Evolutionary conservation across 1,140 invertebrate genomes (phyloP), one percentile per base, ranked within the genome.

Genomic region (Drosophila littoralis): DNA sequence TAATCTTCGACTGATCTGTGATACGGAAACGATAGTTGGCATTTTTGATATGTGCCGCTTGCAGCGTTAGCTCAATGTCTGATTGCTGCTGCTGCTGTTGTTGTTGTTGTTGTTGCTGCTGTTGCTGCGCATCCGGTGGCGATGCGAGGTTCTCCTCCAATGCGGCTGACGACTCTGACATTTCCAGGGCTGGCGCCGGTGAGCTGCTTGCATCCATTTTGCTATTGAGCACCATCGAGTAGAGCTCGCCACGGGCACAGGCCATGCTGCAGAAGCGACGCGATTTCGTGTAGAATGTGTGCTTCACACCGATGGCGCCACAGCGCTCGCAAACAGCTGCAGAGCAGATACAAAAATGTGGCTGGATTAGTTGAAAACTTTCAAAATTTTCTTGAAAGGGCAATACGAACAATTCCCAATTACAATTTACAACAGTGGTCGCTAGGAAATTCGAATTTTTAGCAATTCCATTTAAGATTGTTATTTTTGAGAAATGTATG

Each of bases 241-340:
- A 92, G 38, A 92, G 92, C 54, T 93, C 93, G 32, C 94, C 93
- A 63, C 95, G 93, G 4, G 96, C 96, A 93, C 96, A 97, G 10
- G 95, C 94, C 93, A 96, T 94, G 89, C 96, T 96, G 89, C 96
- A 97, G 92, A 96, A 97, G 69, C 95, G 93, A 77, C 97, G 94
- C 75, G 97, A 96, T 92, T 96, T 96, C 9, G 96, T 97, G 84
- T 98, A 97, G 93, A 98, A 98, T 2, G 97, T 96, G 93, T 97
- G 96, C 92, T 97, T 97, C 6, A 97, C 97, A 69, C 97, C 97
- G 77, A 97, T 96, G 35, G 96, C 96, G 55, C 97, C 97, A 93
- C 97, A 98, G 92, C 96, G 96, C 93, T 97, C 96, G 94, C 97
- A 98, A 36, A 97, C 96, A 82, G 96, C 96, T 97, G 75, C 12